Percentiles rank a stretch among this genome's conserved stretches.
Evolutionary conservation across 1,140 invertebrate species (phyloP).

Genomic region (Drosophila azteca): DNA sequence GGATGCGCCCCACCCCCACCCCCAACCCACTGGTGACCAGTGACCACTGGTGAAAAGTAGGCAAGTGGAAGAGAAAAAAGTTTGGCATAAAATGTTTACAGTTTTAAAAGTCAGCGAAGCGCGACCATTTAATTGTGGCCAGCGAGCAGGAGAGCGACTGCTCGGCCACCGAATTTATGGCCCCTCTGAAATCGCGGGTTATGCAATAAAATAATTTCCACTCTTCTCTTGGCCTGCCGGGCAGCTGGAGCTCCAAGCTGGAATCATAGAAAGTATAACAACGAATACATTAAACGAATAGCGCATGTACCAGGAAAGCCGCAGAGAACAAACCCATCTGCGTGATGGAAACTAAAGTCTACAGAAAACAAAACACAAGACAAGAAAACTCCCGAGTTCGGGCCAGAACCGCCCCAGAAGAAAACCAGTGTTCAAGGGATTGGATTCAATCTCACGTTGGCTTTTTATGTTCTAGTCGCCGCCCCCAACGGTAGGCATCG

Average conservation of each 20-base stretch:
- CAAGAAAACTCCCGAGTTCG: too few species aligned
- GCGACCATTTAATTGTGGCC: conserved; percentile 71
- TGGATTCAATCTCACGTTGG: conserved; percentile 58
- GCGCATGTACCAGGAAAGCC: background rate
- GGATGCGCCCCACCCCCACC: background rate
- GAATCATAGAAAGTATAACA: conserved; percentile 32
- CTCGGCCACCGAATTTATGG: conserved; percentile 70
- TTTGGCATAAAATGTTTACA: conserved; percentile 71
- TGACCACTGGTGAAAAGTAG: background rate
- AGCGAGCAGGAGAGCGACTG: conserved; percentile 46
- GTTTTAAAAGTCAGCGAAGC: conserved; percentile 69
- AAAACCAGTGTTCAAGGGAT: conserved; percentile 17
- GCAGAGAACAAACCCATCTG: background rate
- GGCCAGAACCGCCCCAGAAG: conserved; percentile 24
- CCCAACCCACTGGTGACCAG: conserved; percentile 12
- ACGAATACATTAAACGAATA: conserved; percentile 62
- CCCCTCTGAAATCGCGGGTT: conserved; percentile 68
- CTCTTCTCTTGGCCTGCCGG: background rate
- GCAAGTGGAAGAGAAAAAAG: conserved; percentile 34
- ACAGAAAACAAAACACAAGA: background rate
- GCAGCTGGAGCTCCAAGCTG: conserved; percentile 23
- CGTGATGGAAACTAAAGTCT: conserved; percentile 37
- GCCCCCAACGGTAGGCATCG: conserved; percentile 19
- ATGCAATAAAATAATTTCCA: conserved; percentile 78
- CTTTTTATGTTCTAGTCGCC: conserved; percentile 53